Conservation (phyloP, 2,797 vertebrate species). For the Trachops cirrhosus region DNA sequence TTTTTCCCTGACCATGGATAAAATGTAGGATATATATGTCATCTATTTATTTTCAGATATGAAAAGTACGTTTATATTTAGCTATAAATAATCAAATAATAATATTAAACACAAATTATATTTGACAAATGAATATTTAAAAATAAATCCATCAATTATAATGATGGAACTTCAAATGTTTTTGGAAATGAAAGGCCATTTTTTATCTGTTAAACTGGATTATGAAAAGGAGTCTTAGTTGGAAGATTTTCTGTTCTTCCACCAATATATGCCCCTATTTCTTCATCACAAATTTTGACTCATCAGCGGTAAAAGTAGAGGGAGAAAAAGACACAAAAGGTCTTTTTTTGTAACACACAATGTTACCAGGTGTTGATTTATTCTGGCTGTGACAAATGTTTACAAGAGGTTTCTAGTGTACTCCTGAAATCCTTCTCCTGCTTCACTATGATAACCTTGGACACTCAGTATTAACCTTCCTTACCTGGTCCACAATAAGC, state of each 20-base stretch:
- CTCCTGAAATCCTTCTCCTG: accelerated
- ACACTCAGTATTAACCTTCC: background rate
- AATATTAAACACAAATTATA: background rate
- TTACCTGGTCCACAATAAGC: background rate
- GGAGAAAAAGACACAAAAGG: background rate
- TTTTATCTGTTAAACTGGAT: background rate
- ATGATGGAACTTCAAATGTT: background rate
- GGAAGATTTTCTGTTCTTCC: background rate
- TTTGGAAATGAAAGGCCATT: background rate
- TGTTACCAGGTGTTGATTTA: background rate
- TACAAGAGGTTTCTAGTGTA: background rate
- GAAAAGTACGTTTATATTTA: background rate
- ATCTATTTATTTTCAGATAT: background rate
- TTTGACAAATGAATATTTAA: background rate
- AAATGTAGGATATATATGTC: background rate
- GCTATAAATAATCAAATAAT: background rate
- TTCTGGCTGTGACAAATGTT: background rate
- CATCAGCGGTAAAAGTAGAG: background rate
- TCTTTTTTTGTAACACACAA: background rate
- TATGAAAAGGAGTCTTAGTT: background rate
- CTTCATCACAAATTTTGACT: background rate
- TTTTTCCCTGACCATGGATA: background rate
- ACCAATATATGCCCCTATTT: background rate
- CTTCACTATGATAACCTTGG: background rate
- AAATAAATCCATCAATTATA: background rate